Base-by-base conservation (phyloP, 1,140 invertebrate genomes). In the Cydia pomonella region DNA sequence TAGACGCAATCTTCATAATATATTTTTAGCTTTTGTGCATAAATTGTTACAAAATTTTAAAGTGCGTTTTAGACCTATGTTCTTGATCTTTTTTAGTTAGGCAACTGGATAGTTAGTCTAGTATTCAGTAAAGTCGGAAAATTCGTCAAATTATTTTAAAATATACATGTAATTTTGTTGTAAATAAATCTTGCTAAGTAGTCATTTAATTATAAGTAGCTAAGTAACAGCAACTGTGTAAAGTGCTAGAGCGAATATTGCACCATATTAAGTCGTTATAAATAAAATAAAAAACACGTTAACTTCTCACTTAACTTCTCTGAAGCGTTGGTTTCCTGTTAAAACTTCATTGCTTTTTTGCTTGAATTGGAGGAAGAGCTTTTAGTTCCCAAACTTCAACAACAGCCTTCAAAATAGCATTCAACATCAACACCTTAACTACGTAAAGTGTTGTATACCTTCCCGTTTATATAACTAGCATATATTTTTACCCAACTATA, bases 231-330 rank as follows among this genome's bases (percentile, higher is more conserved):
- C 1, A 64, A 63, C 13, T 27, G 21, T 59, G 29, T 80, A 80
- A 84, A 84, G 79, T 81, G 81, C 82, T 82, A 75, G 74, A 82
- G 50, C 76, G 76, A 77, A 78, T 78, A 72, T 78, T 78, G 72
- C 62, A 78, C 75, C 16, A 73, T n/a, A n/a, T 76, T 83, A 82
- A 88, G 85, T 83, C 80, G 84, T 83, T 87, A 80, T 86, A 85
- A 89, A 88, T 87, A 85, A 90, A 88, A 87, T 87, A 84, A 88
- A 88, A 82, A 82, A 88, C 81, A 87, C 84, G 83, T 85, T 82
- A 91, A 92, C 89, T 91, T 91, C 86, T 82, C 83, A 89, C 88
- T 92, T 91, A 91, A 90, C 86, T 90, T 86, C 84, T 85, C 83
- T 82, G 86, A 86, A 90, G 85, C 89, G 86, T 89, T 88, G 82